Evolutionary conservation across 2,797 vertebrate species (phyloP).

Genomic region (Ptychadena robeensis): DNA sequence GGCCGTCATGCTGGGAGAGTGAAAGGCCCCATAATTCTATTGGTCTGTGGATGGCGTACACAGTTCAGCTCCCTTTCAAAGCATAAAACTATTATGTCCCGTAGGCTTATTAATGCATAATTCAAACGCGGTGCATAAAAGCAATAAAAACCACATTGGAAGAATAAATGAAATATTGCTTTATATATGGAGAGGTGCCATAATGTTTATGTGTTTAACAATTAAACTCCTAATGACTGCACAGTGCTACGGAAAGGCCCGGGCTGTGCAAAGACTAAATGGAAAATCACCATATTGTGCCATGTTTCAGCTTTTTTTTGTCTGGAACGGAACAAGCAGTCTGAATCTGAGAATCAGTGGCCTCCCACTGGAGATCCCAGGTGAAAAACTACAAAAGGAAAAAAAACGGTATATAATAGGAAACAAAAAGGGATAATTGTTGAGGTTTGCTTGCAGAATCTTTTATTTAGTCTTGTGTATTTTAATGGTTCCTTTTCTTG

Average conservation of each 20-base stretch:
- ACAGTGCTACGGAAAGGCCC: not conserved
- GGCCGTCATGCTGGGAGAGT: constrained; percentile 58
- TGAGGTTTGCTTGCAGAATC: not conserved
- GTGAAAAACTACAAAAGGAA: not conserved
- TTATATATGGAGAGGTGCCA: constrained; percentile 46
- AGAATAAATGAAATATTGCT: constrained; percentile 64
- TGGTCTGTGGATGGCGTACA: constrained; percentile 62
- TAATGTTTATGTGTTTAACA: constrained; percentile 54
- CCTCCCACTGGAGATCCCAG: not conserved
- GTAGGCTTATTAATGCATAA: constrained; percentile 67
- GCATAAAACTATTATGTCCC: constrained; percentile 59
- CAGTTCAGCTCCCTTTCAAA: constrained; percentile 43
- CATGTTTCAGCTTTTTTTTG: constrained; percentile 31
- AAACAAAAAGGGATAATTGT: not conserved
- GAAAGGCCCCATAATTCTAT: constrained; percentile 63
- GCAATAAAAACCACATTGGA: constrained; percentile 62
- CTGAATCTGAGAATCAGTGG: not conserved
- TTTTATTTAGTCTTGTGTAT: no score
- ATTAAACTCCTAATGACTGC: constrained; percentile 5
- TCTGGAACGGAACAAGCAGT: not conserved
- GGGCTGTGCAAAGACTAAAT: not conserved
- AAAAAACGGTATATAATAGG: not conserved
- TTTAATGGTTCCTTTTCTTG: not conserved
- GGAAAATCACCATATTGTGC: constrained; percentile 1
- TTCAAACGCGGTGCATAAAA: constrained; percentile 58